Conservation (phyloP, 2,113 vertebrate genomes). For the Leptodactylus fuscus region DNA sequence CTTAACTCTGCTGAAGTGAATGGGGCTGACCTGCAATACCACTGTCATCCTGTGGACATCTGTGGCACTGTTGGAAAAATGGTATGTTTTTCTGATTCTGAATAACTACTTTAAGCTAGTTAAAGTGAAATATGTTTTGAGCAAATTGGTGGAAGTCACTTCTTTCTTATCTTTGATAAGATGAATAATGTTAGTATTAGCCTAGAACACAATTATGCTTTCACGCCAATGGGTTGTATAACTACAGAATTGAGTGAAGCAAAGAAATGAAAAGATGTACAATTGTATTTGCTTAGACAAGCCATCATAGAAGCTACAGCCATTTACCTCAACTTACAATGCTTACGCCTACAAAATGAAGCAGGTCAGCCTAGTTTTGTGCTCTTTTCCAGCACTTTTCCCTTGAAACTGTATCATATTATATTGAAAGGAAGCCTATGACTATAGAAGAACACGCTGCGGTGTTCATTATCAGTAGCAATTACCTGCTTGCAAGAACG, state of each 20-base stretch:
- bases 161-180: not conserved
- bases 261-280: constrained; percentile 4
- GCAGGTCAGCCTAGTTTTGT: constrained; percentile 13
- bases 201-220: not conserved
- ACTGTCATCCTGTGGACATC: too few species aligned
- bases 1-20: too few species aligned
- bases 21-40: too few species aligned
- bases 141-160: not conserved
- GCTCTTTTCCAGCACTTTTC: not conserved
- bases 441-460: constrained; percentile 13
- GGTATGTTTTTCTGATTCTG: too few species aligned
- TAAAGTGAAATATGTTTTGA: not conserved
- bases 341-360: not conserved
- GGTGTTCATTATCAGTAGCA: constrained; percentile 55
- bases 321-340: not conserved
- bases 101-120: too few species aligned
- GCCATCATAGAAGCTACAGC: constrained; percentile 3
- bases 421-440: constrained; percentile 14
- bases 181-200: constrained; percentile 12
- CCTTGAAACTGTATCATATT: constrained; percentile 29
- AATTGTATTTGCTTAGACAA: constrained; percentile 26
- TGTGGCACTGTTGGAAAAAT: too few species aligned
- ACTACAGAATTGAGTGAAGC: not conserved
- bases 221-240: not conserved
- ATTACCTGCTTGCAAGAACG: constrained; percentile 51